phyloP scores from a whole-genome alignment of 2,797 vertebrate species.

The Margarornis squamiger region DNA sequence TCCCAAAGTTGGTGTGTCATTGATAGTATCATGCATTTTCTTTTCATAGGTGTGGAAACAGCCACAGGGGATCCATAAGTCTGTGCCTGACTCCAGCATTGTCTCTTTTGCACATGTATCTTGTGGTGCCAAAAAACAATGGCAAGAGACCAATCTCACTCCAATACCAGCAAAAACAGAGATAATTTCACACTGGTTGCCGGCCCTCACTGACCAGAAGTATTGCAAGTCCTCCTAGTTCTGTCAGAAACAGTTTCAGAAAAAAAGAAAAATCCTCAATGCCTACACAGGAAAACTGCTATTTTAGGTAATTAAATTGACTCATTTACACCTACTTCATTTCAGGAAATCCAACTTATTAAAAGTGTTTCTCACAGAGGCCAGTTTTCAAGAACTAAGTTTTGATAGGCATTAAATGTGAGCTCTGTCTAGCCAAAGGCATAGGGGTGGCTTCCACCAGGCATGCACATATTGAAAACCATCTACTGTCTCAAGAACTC shows the following conservation, averaged over 20 bases:
- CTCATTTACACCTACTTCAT: background rate
- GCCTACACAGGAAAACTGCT: background rate
- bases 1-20: background rate
- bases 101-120: background rate
- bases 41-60: constrained; percentile 27
- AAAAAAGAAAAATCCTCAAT: background rate
- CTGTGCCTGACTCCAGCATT: background rate
- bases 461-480: background rate
- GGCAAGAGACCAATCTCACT: background rate
- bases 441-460: background rate
- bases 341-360: background rate
- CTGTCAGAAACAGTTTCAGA: background rate
- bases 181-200: background rate
- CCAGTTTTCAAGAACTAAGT: background rate
- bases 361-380: background rate
- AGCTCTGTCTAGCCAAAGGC: background rate
- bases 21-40: background rate
- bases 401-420: background rate
- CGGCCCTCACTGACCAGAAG: background rate
- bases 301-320: background rate
- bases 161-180: background rate
- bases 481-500: background rate
- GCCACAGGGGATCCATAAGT: background rate
- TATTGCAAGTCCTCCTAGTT: background rate
- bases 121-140: background rate